Conservation (phyloP, 2,113 vertebrate species). For the Tringa solitaria region DNA sequence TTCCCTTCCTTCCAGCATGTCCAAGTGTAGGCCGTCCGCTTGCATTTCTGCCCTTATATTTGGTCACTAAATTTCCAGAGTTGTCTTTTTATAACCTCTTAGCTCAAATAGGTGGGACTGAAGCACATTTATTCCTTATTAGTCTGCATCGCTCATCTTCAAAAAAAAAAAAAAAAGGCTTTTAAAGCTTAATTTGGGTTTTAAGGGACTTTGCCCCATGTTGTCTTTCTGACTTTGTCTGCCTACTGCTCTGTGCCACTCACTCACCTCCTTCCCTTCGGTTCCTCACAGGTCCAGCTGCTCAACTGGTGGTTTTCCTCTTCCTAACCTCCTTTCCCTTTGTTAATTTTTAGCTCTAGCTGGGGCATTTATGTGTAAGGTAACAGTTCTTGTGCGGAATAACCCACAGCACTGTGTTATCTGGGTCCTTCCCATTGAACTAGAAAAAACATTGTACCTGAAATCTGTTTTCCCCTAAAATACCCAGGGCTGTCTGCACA, state of each 20-base stretch:
- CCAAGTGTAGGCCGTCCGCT: neutral
- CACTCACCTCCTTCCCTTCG: neutral
- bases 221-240: neutral
- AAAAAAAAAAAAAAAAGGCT: too few species aligned
- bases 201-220: neutral
- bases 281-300: neutral
- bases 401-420: fast-evolving
- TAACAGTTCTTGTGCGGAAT: neutral
- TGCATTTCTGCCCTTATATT: neutral
- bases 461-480: neutral
- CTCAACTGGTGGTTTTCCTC: neutral
- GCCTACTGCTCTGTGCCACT: neutral
- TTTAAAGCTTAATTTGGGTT: neutral
- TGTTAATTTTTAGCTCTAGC: neutral
- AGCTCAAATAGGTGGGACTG: neutral
- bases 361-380: fast-evolving
- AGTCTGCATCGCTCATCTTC: neutral
- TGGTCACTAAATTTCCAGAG: neutral
- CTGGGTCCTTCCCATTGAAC: neutral
- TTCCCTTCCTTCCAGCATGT: neutral
- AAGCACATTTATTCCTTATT: neutral
- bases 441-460: neutral
- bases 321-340: neutral
- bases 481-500: neutral
- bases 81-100: neutral